These are phyloP conservation scores for Acrobasis suavella DNA, from an alignment of 2,888 invertebrate species.

Conservation along the genomic window DNA sequence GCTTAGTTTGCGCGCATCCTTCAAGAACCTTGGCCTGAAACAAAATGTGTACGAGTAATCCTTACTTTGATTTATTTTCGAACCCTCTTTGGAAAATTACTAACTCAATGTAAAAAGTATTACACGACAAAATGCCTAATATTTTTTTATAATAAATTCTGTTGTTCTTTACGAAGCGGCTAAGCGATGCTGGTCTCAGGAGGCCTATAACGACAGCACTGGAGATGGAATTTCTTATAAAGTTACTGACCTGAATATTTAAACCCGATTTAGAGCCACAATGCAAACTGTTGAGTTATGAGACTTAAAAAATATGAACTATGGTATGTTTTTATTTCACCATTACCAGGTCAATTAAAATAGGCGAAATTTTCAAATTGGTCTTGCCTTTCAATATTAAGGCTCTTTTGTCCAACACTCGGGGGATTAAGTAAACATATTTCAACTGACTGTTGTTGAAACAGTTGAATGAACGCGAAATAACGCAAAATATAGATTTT, in stretches of 20 bases:
- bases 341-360: too few species aligned
- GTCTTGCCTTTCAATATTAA: too few species aligned
- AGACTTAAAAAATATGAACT: background rate
- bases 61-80: background rate
- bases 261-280: constrained; percentile 1
- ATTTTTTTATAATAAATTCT: background rate
- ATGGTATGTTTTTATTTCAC: too few species aligned
- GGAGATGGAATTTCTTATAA: constrained; percentile 18
- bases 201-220: constrained; percentile 5
- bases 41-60: too few species aligned
- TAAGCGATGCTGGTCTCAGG: constrained; percentile 1
- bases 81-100: background rate
- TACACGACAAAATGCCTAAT: background rate
- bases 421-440: too few species aligned
- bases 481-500: too few species aligned
- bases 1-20: too few species aligned
- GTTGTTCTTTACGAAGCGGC: background rate
- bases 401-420: too few species aligned
- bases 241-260: constrained; percentile 17
- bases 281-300: background rate
- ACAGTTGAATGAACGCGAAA: too few species aligned
- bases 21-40: too few species aligned
- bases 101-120: background rate
- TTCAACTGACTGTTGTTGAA: too few species aligned
- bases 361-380: too few species aligned